Base-by-base conservation (phyloP, 2,113 vertebrate genomes). In the Vidua macroura region DNA sequence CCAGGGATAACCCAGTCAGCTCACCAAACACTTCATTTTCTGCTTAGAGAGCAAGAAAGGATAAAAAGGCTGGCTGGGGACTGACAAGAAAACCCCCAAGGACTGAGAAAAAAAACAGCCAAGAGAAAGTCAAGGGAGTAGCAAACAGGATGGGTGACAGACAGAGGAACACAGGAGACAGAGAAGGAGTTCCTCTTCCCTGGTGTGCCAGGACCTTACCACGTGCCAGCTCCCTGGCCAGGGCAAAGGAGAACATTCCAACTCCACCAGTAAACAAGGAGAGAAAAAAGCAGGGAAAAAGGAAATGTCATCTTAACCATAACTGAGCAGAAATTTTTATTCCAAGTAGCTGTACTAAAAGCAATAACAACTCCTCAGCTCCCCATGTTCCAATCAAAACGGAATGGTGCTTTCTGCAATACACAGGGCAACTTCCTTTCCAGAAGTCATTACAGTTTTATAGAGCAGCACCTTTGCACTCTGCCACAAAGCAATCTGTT, bases 401-500 rank as follows among this genome's bases (percentile, higher is more conserved):
- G 51, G 91, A 95, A 84, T 19, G 75, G 88, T 80, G 90, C 90
- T 96, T 90, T 94, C 93, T 94, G 81, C 93, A 93, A 72, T 83
- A 52, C 60, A 82, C 53, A 74, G 74, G 80, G 90, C 88, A 83
- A 85, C 90, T 89, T 96, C 93, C 90, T 82, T 86, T 93, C 93
- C 93, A 95, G 91, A 84, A 96, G 91, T 73, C 94, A 93, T 90
- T 79, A 88, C 81, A 41, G 90, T 79, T 97, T 95, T 94, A 96
- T 77, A 91, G 87, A 96, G 95, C 70, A 13, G 91, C 93, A 95
- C 86, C 94, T 95, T 87, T 95, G 90, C 87, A 92, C 94, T 92
- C 92, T 64, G 83, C 86, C 93, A 88, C 92, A 95, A 94, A 96
- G 95, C 92, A 96, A 86, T 96, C 93, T 95, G 92, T 94, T 96